Conservation (phyloP, 1,140 invertebrate genomes). For the Cydia splendana region DNA sequence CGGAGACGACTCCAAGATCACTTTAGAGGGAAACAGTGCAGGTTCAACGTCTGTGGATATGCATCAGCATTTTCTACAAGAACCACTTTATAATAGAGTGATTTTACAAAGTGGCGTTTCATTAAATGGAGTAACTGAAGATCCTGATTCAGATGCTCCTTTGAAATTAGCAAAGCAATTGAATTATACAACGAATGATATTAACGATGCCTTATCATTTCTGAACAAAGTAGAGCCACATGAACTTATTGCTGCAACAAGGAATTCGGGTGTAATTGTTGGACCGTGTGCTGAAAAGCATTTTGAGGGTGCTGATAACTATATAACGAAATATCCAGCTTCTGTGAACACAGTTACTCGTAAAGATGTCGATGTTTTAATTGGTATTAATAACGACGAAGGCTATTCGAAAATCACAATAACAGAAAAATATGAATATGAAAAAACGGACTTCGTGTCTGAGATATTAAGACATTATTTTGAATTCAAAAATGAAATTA, state of each 20-base stretch:
- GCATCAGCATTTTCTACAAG: conserved; percentile 40
- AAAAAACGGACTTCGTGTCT: background rate
- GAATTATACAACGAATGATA: conserved; percentile 38
- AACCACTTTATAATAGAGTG: conserved; percentile 45
- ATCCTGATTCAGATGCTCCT: conserved; percentile 34
- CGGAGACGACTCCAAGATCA: conserved; percentile 83
- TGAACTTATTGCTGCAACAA: conserved; percentile 38
- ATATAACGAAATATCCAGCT: conserved; percentile 38
- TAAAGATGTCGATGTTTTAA: conserved; percentile 38
- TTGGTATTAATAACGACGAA: conserved; percentile 42
- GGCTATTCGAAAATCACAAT: background rate
- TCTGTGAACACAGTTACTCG: conserved; percentile 34
- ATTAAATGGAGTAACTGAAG: background rate
- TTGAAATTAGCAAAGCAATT: conserved; percentile 41
- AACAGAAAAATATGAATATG: background rate
- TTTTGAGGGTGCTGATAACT: conserved; percentile 41
- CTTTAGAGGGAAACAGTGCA: conserved; percentile 84
- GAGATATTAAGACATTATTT: background rate
- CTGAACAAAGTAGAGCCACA: conserved; percentile 35
- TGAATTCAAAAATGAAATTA: background rate
- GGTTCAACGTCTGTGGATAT: conserved; percentile 73
- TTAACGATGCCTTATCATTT: conserved; percentile 39
- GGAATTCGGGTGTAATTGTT: conserved; percentile 27
- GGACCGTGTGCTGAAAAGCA: conserved; percentile 43
- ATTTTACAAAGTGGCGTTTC: conserved; percentile 48